These are phyloP conservation scores for Boloria euphrosyne DNA, from an alignment of 2,888 invertebrate genomes.

Conservation along the genomic window DNA sequence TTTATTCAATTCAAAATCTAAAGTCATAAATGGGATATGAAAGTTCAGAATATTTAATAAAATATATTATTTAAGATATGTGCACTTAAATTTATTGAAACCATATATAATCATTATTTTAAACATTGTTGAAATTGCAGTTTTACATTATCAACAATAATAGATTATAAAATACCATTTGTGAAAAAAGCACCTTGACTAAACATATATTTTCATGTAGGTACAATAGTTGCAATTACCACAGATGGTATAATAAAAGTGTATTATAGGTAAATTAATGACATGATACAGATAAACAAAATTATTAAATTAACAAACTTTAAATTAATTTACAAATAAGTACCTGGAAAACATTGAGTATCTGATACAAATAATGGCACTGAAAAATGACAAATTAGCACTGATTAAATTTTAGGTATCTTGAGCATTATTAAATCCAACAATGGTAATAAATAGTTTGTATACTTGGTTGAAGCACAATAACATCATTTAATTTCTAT, in stretches of 20 bases:
- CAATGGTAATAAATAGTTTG: not conserved
- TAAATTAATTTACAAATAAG: slow-evolving; percentile 21
- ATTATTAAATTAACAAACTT: slow-evolving; percentile 9
- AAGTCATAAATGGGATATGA: slow-evolving; percentile 15
- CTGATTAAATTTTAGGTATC: slow-evolving; percentile 7
- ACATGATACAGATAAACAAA: slow-evolving; percentile 6
- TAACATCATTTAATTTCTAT: not conserved
- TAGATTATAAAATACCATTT: slow-evolving; percentile 33
- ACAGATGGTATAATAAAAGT: slow-evolving; percentile 22
- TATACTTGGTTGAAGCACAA: not conserved
- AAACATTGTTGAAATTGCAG: slow-evolving; percentile 33
- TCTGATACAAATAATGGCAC: slow-evolving; percentile 33
- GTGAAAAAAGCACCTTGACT: slow-evolving; percentile 34
- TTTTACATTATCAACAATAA: slow-evolving; percentile 29
- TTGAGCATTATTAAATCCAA: slow-evolving; percentile 15
- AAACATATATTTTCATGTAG: slow-evolving; percentile 6
- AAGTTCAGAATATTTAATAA: slow-evolving; percentile 16
- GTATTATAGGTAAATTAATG: slow-evolving; percentile 10
- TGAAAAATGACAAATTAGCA: slow-evolving; percentile 13
- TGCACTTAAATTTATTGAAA: slow-evolving; percentile 72
- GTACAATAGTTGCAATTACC: slow-evolving; percentile 29
- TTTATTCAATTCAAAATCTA: slow-evolving; percentile 52
- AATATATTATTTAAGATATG: slow-evolving; percentile 49
- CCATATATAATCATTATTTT: slow-evolving; percentile 44
- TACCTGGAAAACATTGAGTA: slow-evolving; percentile 24